Evolutionary conservation across 2,888 invertebrate genomes (phyloP).

Genomic region (Dendrolimus pini): DNA sequence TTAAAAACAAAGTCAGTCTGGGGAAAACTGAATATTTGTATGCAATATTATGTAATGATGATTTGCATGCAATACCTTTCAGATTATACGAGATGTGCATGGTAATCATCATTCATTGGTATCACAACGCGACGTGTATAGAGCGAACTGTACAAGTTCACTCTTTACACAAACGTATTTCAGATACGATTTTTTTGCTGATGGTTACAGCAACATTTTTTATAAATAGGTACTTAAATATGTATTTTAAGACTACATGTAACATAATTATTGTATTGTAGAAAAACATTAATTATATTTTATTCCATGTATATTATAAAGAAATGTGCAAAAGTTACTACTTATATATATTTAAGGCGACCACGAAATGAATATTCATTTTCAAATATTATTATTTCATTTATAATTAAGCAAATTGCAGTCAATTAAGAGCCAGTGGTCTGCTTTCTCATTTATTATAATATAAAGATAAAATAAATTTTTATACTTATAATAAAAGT

Average conservation of each 20-base stretch:
- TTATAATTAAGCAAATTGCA: no score
- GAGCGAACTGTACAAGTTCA: conserved; percentile 57
- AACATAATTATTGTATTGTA: neutral
- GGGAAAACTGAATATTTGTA: conserved; percentile 74
- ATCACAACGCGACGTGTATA: conserved; percentile 35
- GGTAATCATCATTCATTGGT: conserved; percentile 26
- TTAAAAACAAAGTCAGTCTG: conserved; percentile 35
- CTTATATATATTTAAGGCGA: no score
- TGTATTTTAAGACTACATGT: neutral
- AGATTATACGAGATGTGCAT: conserved; percentile 24
- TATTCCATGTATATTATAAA: no score
- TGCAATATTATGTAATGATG: conserved; percentile 50
- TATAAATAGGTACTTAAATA: no score
- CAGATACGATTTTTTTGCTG: conserved; percentile 20
- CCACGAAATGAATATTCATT: no score
- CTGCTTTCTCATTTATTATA: no score
- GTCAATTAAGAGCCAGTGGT: no score
- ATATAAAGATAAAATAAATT: no score
- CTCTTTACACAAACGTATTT: conserved; percentile 42
- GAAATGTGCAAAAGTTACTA: no score
- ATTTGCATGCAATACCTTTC: conserved; percentile 44
- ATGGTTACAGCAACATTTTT: conserved; percentile 57
- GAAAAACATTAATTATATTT: no score
- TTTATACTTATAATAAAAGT: no score
- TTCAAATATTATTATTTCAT: no score